Conservation (phyloP, 2,888 invertebrate genomes). For the Osedax fenrisi region DNA sequence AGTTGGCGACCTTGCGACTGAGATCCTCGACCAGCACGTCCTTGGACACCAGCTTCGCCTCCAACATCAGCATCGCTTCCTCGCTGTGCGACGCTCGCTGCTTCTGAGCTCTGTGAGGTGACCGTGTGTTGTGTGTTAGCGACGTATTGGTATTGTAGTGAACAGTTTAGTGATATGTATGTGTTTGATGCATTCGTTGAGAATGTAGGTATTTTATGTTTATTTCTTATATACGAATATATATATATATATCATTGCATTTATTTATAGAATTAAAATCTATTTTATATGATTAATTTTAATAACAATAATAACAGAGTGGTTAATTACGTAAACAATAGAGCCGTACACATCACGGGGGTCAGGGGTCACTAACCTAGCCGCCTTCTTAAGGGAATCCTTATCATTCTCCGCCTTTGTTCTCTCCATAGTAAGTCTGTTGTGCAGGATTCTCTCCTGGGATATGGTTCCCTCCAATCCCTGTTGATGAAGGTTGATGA, state of each 20-base stretch:
- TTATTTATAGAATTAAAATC: no score
- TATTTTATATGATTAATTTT: no score
- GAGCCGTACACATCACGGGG: no score
- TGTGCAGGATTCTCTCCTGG: neutral
- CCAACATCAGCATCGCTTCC: slow-evolving; percentile 42
- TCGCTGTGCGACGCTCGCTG: slow-evolving; percentile 45
- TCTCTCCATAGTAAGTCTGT: neutral
- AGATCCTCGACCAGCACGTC: slow-evolving; percentile 42
- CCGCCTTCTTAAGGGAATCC: slow-evolving; percentile 49
- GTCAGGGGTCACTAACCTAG: no score
- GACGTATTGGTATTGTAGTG: neutral
- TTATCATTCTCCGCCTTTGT: slow-evolving; percentile 44
- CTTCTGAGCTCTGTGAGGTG: slow-evolving; percentile 44
- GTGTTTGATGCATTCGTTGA: no score
- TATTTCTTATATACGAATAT: no score
- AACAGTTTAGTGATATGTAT: neutral
- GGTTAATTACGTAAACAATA: no score
- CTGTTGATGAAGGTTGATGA: neutral
- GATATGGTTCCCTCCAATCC: neutral
- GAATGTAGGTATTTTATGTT: no score
- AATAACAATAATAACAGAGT: no score
- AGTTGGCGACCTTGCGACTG: slow-evolving; percentile 36
- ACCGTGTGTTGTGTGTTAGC: neutral
- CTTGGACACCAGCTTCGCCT: slow-evolving; percentile 41
- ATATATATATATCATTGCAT: no score